These are phyloP conservation scores for Gasteruption jaculator DNA, from an alignment of 2,888 invertebrate genomes.

Conservation along the genomic window DNA sequence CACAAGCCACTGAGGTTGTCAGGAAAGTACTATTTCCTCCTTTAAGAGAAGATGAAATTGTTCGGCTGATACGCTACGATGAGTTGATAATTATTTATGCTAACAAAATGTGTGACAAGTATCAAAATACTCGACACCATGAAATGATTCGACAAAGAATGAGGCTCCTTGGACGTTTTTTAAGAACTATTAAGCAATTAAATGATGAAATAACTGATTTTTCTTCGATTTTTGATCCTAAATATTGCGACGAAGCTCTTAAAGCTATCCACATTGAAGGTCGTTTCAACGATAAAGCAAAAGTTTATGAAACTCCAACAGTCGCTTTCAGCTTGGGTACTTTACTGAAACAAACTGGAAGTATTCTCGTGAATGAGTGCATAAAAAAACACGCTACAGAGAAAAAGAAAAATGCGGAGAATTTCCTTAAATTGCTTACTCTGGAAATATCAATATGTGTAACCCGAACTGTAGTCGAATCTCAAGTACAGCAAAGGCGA, in stretches of 20 bases:
- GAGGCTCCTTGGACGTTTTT: constrained; percentile 23
- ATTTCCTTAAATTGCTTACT: constrained; percentile 22
- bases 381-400: constrained; percentile 21
- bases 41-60: constrained; percentile 24
- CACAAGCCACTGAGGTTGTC: constrained; percentile 17
- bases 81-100: constrained; percentile 24
- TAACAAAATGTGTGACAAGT: constrained; percentile 24
- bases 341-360: constrained; percentile 22
- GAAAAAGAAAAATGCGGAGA: constrained; percentile 14
- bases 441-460: constrained; percentile 17
- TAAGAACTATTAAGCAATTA: constrained; percentile 13
- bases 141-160: constrained; percentile 24
- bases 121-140: constrained; percentile 20
- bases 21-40: constrained; percentile 21
- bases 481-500: constrained; percentile 9
- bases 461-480: constrained; percentile 21
- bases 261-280: constrained; percentile 21
- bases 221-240: constrained; percentile 23
- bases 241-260: constrained; percentile 18
- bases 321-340: constrained; percentile 24
- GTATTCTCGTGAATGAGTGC: constrained; percentile 18
- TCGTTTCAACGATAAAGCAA: constrained; percentile 12
- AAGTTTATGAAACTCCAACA: constrained; percentile 20
- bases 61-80: constrained; percentile 24
- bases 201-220: constrained; percentile 21